Conservation (phyloP, 1,140 invertebrate species). For the Neodiprion fabricii region DNA sequence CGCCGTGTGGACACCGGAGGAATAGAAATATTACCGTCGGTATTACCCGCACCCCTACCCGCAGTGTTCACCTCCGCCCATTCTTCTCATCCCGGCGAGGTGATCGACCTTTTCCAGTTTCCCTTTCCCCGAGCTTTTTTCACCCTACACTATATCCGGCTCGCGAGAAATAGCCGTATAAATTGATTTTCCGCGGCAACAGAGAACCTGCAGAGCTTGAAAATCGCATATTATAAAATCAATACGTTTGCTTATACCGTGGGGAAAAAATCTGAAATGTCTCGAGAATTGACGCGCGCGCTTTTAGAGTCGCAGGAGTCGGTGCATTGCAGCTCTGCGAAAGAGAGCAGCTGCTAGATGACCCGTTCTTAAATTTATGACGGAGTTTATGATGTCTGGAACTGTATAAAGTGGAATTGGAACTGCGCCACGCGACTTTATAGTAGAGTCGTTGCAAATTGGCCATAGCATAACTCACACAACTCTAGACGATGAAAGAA, state of each 20-base stretch:
- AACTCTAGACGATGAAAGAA: too few relatives aligned
- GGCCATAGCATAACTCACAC: background rate
- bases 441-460: background rate
- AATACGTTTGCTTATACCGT: background rate
- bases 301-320: background rate
- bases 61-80: background rate
- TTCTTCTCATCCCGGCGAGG: background rate
- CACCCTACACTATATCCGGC: background rate
- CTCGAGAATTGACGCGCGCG: background rate
- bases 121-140: background rate
- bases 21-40: conserved; percentile 39
- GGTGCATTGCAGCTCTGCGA: background rate
- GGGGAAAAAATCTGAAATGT: background rate
- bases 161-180: conserved; percentile 2
- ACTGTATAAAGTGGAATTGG: background rate
- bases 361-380: background rate
- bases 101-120: background rate
- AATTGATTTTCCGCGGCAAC: conserved; percentile 14
- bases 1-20: conserved; percentile 28
- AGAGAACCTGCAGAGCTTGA: too few relatives aligned
- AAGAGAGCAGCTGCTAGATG: background rate
- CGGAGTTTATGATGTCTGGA: background rate
- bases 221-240: too few relatives aligned
- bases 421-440: background rate
- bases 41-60: conserved; percentile 3